Conservation (phyloP, 2,888 invertebrate species). For the Plebejus anna region DNA sequence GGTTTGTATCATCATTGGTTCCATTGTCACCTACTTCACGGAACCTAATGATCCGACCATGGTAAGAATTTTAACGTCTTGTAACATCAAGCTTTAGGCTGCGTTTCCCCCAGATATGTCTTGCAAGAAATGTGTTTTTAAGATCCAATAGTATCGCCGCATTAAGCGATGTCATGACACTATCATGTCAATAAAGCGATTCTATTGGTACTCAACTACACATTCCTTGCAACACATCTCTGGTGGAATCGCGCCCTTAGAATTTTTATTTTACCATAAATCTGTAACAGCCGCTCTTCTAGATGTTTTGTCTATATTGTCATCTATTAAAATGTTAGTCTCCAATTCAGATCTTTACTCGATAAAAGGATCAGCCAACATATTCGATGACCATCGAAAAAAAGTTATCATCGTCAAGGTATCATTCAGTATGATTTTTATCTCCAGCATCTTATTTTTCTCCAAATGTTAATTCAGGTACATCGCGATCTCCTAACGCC, state of each 20-base stretch:
- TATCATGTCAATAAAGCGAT: too few species aligned
- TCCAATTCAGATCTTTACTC: not conserved
- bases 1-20: slow-evolving; percentile 82
- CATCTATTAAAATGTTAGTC: not conserved
- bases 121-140: too few species aligned
- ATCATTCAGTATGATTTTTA: not conserved
- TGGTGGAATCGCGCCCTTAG: too few species aligned
- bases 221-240: too few species aligned
- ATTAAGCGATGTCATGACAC: too few species aligned
- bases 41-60: slow-evolving; percentile 80
- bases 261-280: too few species aligned
- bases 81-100: too few species aligned
- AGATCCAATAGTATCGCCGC: too few species aligned
- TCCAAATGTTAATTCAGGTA: slow-evolving; percentile 47
- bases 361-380: not conserved
- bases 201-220: too few species aligned
- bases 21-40: slow-evolving; percentile 84
- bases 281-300: not conserved
- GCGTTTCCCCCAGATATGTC: too few species aligned
- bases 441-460: not conserved
- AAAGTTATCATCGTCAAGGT: not conserved
- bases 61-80: slow-evolving; percentile 49
- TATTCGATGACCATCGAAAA: not conserved
- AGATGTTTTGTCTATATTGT: not conserved
- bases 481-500: slow-evolving; percentile 83